Evolutionary conservation across 2,113 vertebrate species (phyloP).

Genomic region (Hydrolagus affinis): DNA sequence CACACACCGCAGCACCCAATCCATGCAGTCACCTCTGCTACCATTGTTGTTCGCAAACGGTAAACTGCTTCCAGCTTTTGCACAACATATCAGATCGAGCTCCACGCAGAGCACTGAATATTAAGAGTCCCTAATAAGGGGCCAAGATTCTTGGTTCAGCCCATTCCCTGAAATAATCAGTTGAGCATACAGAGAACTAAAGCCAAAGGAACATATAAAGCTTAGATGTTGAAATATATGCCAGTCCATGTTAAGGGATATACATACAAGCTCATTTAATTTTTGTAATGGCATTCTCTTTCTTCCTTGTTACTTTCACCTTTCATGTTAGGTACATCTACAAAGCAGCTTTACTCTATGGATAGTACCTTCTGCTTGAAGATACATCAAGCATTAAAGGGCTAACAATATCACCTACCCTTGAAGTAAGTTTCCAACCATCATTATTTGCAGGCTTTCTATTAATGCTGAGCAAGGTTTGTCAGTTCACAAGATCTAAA

Average conservation of each 20-base stretch:
- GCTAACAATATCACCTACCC: neutral
- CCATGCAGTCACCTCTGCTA: slow-evolving; percentile 82
- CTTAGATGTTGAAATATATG: slow-evolving; percentile 38
- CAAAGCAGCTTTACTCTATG: neutral
- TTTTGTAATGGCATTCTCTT: slow-evolving; percentile 33
- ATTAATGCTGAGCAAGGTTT: neutral
- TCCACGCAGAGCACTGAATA: slow-evolving; percentile 43
- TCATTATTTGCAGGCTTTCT: neutral
- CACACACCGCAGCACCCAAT: slow-evolving; percentile 62
- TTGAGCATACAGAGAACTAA: slow-evolving; percentile 2
- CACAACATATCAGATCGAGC: slow-evolving; percentile 35
- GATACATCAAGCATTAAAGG: neutral
- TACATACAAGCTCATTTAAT: slow-evolving; percentile 36
- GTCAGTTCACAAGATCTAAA: neutral
- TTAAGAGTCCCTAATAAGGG: slow-evolving; percentile 47
- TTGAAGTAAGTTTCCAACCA: neutral
- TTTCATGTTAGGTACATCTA: neutral
- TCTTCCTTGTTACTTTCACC: neutral
- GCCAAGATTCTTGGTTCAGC: slow-evolving; percentile 46
- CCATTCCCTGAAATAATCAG: slow-evolving; percentile 38
- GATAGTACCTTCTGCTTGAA: neutral
- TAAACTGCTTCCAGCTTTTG: slow-evolving; percentile 78
- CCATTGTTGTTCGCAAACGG: slow-evolving; percentile 71
- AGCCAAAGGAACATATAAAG: neutral
- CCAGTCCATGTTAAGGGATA: slow-evolving; percentile 40